phyloP scores from a whole-genome alignment of 2,113 vertebrate genomes.

The Guaruba guarouba region DNA sequence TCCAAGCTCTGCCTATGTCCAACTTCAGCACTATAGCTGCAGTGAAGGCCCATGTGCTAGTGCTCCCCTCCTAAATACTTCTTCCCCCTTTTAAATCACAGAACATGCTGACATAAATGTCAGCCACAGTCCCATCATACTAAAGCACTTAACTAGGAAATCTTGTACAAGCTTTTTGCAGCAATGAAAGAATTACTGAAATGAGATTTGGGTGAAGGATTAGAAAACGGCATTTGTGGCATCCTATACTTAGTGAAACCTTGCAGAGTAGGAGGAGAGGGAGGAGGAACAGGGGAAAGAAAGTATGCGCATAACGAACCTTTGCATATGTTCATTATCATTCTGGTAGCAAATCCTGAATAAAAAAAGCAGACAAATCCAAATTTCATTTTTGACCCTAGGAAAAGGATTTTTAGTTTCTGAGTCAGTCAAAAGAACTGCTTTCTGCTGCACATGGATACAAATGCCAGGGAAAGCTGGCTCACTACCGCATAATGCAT shows the following conservation, averaged over 20 bases:
- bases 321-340: neutral
- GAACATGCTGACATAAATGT: neutral
- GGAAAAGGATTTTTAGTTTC: neutral
- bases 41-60: neutral
- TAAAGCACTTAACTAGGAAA: neutral
- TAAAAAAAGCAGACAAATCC: neutral
- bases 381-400: neutral
- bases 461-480: neutral
- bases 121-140: neutral
- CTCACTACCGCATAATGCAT: neutral
- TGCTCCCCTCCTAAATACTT: neutral
- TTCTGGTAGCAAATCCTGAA: neutral
- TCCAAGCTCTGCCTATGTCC: neutral
- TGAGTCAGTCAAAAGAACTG: neutral
- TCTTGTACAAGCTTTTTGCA: neutral
- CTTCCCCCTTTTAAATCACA: neutral
- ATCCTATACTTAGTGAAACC: neutral
- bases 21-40: neutral
- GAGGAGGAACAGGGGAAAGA: neutral
- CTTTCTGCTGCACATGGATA: neutral
- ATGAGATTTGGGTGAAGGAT: constrained; percentile 9
- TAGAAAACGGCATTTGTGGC: neutral
- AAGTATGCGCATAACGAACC: neutral
- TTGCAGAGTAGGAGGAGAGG: neutral
- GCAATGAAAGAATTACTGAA: neutral